A percentile compares a stretch with the other conserved stretches of the same genome.
Evolutionary conservation across 2,888 invertebrate genomes (phyloP).

Genomic region (Philereme vetulata): DNA sequence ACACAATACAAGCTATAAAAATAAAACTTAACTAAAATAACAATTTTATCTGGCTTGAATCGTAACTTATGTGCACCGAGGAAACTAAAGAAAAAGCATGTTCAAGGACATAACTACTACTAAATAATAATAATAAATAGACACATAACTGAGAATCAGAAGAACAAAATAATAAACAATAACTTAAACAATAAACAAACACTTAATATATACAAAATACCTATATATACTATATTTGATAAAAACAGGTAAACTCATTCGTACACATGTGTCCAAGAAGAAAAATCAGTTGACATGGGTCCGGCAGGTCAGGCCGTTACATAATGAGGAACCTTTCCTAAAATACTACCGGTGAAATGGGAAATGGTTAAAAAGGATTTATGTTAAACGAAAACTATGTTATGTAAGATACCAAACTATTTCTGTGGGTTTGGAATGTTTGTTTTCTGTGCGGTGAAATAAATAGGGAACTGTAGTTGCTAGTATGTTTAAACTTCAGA

Average conservation of each 20-base stretch:
- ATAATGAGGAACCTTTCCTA: constrained; percentile 39
- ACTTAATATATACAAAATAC: no score
- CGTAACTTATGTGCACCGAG: no score
- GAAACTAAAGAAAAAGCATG: no score
- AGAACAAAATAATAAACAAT: no score
- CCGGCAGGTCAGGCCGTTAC: constrained; percentile 45
- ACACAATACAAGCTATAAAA: no score
- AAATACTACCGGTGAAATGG: constrained; percentile 41
- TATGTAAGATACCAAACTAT: constrained; percentile 35
- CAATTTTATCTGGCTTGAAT: no score
- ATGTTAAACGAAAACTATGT: constrained; percentile 39
- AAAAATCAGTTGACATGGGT: constrained; percentile 55
- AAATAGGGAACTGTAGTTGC: constrained; percentile 9
- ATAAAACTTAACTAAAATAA: no score
- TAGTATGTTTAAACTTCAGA: background rate
- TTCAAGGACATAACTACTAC: no score
- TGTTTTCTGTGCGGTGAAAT: constrained; percentile 8
- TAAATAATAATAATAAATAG: no score
- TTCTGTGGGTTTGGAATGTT: constrained; percentile 27
- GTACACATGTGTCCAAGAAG: constrained; percentile 46
- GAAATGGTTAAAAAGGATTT: constrained; percentile 42
- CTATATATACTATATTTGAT: constrained; percentile 17
- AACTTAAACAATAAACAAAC: no score
- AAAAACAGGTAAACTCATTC: constrained; percentile 38
- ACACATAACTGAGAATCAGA: no score